These are phyloP conservation scores for Peromyscus melanophrys DNA, from an alignment of 2,797 vertebrate genomes.

Conservation along the genomic window DNA sequence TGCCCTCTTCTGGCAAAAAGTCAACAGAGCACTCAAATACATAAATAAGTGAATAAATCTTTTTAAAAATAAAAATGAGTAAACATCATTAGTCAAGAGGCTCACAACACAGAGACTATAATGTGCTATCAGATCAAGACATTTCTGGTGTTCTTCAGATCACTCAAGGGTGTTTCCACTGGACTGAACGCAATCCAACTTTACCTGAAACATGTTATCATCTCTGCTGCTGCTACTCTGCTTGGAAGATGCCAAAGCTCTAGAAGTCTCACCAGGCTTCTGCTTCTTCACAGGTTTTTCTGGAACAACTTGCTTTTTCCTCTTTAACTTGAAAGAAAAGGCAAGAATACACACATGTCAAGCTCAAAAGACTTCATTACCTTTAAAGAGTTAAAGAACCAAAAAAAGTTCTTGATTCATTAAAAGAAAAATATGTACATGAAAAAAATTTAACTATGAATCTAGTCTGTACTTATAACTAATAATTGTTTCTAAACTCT, in stretches of 20 bases:
- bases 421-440: neutral
- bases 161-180: neutral
- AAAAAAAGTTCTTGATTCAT: neutral
- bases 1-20: neutral
- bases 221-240: slow-evolving; percentile 91
- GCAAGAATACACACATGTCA: slow-evolving; percentile 30
- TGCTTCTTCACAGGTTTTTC: slow-evolving; percentile 96
- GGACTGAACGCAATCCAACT: neutral
- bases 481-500: slow-evolving; percentile 26
- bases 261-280: slow-evolving; percentile 96
- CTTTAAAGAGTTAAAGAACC: neutral
- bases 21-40: neutral
- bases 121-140: neutral
- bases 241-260: slow-evolving; percentile 94
- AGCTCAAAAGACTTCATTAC: slow-evolving; percentile 38
- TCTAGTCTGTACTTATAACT: neutral
- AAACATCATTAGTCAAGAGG: slow-evolving; percentile 16
- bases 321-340: slow-evolving; percentile 92
- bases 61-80: neutral
- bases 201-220: slow-evolving; percentile 98
- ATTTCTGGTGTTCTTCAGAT: neutral
- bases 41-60: neutral
- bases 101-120: neutral
- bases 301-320: slow-evolving; percentile 94
- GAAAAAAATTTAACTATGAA: slow-evolving; percentile 24